phyloP scores from a whole-genome alignment of 2,888 invertebrate species.

The Stenurella melanura region DNA sequence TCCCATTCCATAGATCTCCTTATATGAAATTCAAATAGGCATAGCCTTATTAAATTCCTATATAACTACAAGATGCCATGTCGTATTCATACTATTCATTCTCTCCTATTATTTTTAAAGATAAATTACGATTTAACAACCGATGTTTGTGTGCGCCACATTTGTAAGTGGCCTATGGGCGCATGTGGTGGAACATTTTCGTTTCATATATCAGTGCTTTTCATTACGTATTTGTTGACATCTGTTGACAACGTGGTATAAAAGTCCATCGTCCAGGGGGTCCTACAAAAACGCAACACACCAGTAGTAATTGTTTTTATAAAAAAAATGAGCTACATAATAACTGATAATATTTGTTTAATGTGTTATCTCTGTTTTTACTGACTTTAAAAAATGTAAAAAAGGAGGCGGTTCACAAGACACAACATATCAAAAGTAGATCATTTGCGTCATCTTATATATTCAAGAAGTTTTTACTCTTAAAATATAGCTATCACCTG shows the following conservation, averaged over 20 bases:
- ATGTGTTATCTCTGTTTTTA: too few relatives aligned
- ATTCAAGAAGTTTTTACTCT: too few relatives aligned
- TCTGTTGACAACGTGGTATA: conserved; percentile 10
- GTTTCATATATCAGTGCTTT: background rate
- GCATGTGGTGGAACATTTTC: background rate
- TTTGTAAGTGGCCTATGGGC: background rate
- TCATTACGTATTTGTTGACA: background rate
- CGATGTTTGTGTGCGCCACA: background rate
- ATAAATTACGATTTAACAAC: conserved; percentile 7
- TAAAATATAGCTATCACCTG: too few relatives aligned
- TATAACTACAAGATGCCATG: background rate
- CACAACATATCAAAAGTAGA: too few relatives aligned
- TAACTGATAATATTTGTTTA: too few relatives aligned
- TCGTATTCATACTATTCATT: conserved; percentile 10
- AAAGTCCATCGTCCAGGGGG: background rate
- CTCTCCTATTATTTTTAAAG: conserved; percentile 5
- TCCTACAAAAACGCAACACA: background rate
- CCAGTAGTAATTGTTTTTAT: background rate
- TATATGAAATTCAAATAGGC: conserved; percentile 25
- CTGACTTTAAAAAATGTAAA: too few relatives aligned
- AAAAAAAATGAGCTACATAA: too few relatives aligned
- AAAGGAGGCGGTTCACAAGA: too few relatives aligned
- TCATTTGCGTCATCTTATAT: too few relatives aligned
- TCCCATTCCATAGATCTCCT: conserved; percentile 18
- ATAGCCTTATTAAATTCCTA: conserved; percentile 10